A percentile compares a stretch with the other conserved stretches of the same genome.
Evolutionary conservation across 2,113 vertebrate genomes (phyloP).

Genomic region (Otocyon megalotis): DNA sequence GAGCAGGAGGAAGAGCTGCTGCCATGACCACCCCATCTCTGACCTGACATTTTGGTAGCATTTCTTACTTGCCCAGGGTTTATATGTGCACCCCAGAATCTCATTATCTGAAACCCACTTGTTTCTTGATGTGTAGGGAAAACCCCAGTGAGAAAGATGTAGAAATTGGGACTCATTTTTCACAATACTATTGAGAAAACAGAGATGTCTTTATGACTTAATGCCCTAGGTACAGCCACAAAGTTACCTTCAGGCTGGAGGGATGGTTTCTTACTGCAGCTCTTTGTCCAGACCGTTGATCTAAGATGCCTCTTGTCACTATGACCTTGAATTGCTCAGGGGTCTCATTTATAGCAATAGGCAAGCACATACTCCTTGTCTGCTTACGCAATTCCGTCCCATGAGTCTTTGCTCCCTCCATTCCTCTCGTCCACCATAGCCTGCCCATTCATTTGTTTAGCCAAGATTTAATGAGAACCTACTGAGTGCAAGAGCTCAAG

Average conservation of each 20-base stretch:
- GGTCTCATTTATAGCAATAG: neutral
- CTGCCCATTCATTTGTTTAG: neutral
- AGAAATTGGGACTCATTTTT: neutral
- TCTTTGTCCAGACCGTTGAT: neutral
- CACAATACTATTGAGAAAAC: neutral
- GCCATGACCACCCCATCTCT: neutral
- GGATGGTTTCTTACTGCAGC: neutral
- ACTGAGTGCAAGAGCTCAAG: neutral
- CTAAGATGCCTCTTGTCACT: neutral
- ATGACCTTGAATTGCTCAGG: conserved; percentile 19
- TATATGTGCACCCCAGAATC: neutral
- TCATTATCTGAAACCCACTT: neutral
- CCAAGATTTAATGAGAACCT: neutral
- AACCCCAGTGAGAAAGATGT: neutral
- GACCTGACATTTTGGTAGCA: neutral
- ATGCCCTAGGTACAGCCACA: neutral
- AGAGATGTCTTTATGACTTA: neutral
- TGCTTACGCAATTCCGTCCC: neutral
- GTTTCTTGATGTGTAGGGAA: neutral
- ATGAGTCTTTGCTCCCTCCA: neutral
- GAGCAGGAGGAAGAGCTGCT: neutral
- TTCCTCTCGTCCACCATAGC: neutral
- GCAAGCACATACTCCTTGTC: neutral
- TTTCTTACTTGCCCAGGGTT: neutral
- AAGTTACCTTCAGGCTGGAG: neutral